Base-by-base conservation (phyloP, 2,888 invertebrate genomes). In the Nymphalis c-album region DNA sequence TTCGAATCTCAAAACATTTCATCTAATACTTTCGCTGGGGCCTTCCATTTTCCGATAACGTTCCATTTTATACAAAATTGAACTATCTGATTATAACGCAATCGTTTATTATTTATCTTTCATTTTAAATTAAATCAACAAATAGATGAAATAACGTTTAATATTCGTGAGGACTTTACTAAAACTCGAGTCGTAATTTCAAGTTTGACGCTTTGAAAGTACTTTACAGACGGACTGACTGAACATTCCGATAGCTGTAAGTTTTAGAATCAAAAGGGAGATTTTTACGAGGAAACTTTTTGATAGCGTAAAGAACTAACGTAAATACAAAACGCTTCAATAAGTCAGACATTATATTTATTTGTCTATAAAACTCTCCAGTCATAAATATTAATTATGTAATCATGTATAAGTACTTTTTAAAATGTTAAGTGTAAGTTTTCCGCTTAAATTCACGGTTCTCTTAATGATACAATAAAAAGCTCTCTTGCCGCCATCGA, bases 231-330 rank as follows among this genome's bases (percentile, higher is more conserved):
- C 84, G 77, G 79, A 75, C 76, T 78, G 74, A 76, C 76, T 77
- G 71, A 80, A 85, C 83, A 77, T 81, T 78, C 68, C 78, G 78
- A 61, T 78, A 81, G 81, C 84, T 85, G 85, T 84, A 65, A 60
- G 65, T 85, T 82, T 83, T 79, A 75, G 79, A 80, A 75, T 76
- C 77, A 80, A 82, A 85, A 76, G 75, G 74, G 79, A 81, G 77
- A 84, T 84, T 86, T 86, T 88, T 88, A 87, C 82, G 85, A 85
- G 83, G 75, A 81, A 88, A 88, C 81, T 88, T 88, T 84, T 78
- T 55, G 31, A 51, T 65, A 55, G 60, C 35, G 47, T 55, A 55
- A 68, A 60, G 62, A 62, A 48, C 63, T 18, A 55, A 48, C 59
- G 60, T 60, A 60, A 60, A 63, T 60, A 55, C 35, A 22, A 64